Conservation (phyloP, 2,888 invertebrate species). For the Torymus texanus region DNA sequence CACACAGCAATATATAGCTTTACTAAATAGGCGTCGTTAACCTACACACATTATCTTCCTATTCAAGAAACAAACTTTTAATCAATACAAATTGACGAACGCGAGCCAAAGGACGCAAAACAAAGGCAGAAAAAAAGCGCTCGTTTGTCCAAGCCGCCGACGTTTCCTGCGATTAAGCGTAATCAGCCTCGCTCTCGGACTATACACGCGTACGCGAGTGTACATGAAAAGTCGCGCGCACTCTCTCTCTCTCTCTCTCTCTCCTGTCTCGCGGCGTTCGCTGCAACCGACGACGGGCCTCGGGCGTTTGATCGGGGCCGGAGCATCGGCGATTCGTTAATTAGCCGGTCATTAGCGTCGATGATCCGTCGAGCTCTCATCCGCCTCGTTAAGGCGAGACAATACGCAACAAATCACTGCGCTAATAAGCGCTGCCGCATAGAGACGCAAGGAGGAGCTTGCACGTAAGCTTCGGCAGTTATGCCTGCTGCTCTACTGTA, state of each 20-base stretch:
- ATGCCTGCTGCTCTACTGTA: neutral
- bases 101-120: neutral
- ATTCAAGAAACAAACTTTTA: neutral
- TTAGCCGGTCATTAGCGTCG: conserved; percentile 52
- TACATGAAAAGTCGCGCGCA: conserved; percentile 33
- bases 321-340: conserved; percentile 45
- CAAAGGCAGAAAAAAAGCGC: conserved; percentile 22
- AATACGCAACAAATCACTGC: conserved; percentile 58
- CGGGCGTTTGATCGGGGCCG: conserved; percentile 24
- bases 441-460: neutral
- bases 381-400: conserved; percentile 57
- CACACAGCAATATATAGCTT: no score
- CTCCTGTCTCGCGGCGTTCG: no score
- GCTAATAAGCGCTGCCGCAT: conserved; percentile 46
- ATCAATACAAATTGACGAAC: conserved; percentile 9
- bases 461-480: conserved; percentile 1
- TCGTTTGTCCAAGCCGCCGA: conserved; percentile 10
- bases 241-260: no score
- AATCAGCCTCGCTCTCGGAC: conserved; percentile 12
- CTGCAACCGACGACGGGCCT: neutral
- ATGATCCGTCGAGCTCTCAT: conserved; percentile 47
- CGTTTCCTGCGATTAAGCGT: conserved; percentile 44
- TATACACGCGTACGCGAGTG: no score
- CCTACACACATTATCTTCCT: no score
- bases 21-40: no score